Percentiles rank a stretch among this genome's conserved stretches.
phyloP scores from a whole-genome alignment of 2,113 vertebrate genomes.

The Furnarius figulus region DNA sequence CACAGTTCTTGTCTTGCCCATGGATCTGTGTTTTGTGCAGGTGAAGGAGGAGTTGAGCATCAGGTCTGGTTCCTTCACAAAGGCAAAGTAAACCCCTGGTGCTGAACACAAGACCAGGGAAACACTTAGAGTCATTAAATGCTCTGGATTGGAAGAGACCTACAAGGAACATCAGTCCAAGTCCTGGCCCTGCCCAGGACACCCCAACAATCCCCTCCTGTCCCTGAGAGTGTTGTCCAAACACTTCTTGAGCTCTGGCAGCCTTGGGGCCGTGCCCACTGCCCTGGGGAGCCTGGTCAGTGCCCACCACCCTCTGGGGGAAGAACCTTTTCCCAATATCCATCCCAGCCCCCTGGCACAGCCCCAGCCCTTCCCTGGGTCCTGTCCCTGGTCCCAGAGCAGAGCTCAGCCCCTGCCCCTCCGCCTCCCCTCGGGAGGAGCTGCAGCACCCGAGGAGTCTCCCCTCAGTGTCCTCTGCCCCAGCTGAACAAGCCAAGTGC shows the following conservation, averaged over 20 bases:
- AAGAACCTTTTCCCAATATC: not conserved
- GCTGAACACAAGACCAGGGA: not conserved
- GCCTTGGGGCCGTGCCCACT: not conserved
- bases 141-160: not conserved
- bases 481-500: not conserved
- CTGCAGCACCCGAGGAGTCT: not conserved
- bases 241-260: not conserved
- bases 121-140: not conserved
- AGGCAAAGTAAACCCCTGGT: not conserved
- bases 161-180: no score
- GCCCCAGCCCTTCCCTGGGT: not conserved
- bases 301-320: not conserved
- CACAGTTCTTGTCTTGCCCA: not conserved
- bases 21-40: not conserved
- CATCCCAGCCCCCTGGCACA: not conserved
- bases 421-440: not conserved
- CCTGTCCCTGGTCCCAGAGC: not conserved
- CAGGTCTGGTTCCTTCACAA: not conserved
- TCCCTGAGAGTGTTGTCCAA: not conserved
- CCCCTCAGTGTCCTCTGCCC: not conserved
- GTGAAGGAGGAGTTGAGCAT: not conserved
- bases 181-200: not conserved
- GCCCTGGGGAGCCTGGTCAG: not conserved
- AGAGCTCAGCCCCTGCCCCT: not conserved
- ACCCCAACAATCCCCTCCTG: not conserved